Conservation (phyloP, 2,888 invertebrate species). For the Marronus borbonicus region DNA sequence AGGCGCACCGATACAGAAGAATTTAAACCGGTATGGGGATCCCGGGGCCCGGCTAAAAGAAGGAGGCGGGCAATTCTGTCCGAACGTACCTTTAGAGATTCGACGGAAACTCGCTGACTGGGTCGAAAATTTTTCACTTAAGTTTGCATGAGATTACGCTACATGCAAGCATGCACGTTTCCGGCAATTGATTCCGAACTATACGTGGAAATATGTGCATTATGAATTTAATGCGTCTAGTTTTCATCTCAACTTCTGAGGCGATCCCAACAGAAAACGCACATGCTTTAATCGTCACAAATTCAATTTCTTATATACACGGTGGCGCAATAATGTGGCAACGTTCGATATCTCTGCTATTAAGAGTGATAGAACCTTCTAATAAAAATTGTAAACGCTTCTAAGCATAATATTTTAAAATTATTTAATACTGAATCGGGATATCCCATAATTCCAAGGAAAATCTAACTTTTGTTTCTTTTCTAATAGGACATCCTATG, state of each 20-base stretch:
- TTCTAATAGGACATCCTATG: too few species aligned
- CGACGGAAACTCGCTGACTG: constrained; percentile 23
- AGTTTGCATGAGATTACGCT: constrained; percentile 39
- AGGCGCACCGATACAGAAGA: constrained; percentile 44
- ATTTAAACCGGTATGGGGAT: constrained; percentile 28
- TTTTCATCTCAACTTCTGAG: background rate
- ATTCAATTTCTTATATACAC: too few species aligned
- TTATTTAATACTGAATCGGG: too few species aligned
- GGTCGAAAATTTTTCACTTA: constrained; percentile 35
- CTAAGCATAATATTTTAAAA: too few species aligned
- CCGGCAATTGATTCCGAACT: constrained; percentile 34
- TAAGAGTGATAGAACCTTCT: too few species aligned
- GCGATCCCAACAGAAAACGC: background rate
- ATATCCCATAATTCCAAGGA: too few species aligned
- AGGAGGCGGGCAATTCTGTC: constrained; percentile 19
- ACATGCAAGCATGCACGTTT: constrained; percentile 44
- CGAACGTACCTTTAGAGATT: constrained; percentile 31
- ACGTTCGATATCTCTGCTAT: too few species aligned
- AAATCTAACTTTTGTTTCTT: too few species aligned
- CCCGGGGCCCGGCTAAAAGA: background rate
- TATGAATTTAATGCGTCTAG: constrained; percentile 15
- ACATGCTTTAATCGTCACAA: too few species aligned
- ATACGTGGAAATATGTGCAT: constrained; percentile 18
- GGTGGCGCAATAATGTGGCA: too few species aligned
- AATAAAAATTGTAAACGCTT: too few species aligned